A percentile compares a stretch with the other conserved stretches of the same genome.
phyloP scores from a whole-genome alignment of 1,140 invertebrate species.

The Patella vulgata region DNA sequence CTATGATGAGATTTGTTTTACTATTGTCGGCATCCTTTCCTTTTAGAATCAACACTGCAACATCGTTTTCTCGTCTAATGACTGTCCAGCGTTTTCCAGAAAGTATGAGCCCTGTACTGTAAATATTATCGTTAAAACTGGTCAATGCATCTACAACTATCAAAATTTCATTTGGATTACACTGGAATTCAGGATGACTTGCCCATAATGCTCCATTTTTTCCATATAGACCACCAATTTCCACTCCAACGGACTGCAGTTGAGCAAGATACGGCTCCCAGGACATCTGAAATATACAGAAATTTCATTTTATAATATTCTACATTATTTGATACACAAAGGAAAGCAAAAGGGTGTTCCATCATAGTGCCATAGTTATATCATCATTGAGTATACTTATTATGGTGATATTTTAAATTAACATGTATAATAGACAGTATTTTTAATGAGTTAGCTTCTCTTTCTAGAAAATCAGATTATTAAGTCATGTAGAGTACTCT shows the following conservation, averaged over 20 bases:
- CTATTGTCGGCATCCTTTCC: conserved; percentile 14
- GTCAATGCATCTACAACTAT: conserved; percentile 8
- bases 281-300: conserved; percentile 15
- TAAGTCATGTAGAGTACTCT: no score
- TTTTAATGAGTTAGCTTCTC: no score
- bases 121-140: conserved; percentile 16
- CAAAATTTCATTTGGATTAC: conserved; percentile 16
- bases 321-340: no score
- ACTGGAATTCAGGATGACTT: conserved; percentile 2
- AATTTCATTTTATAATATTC: no score
- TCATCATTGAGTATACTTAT: no score
- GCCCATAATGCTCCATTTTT: conserved; percentile 25
- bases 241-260: conserved; percentile 11
- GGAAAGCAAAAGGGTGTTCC: no score
- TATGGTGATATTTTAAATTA: no score
- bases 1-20: conserved; percentile 18
- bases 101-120: conserved; percentile 14
- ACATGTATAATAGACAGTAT: no score
- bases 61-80: conserved; percentile 17
- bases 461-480: no score
- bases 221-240: conserved; percentile 18
- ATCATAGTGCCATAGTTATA: no score
- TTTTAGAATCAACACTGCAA: conserved; percentile 21
- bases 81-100: conserved; percentile 24
- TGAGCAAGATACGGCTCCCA: conserved; percentile 22